Evolutionary conservation across 2,888 invertebrate genomes (phyloP), one percentile per base, ranked within the genome.

Genomic region (Dasysyrphus tricinctus): DNA sequence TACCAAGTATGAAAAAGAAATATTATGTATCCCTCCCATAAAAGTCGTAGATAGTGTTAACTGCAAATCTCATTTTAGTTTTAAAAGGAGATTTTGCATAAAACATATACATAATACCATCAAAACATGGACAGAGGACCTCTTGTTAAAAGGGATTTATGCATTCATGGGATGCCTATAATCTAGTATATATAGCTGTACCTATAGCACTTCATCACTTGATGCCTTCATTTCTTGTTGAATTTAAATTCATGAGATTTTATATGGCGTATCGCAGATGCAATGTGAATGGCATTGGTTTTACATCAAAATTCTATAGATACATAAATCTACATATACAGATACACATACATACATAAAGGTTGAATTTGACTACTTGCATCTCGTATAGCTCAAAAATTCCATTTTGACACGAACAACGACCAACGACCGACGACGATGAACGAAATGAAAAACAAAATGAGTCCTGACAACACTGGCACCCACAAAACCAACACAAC

Each of bases 171-270:
- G 47, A 65, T 47, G 49, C 47, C 65, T 65, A 47, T 32, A 11
- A 24, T n/a, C n/a, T 24, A 24, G 32, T 7, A n/a, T 5, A 32
- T 5, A 5, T 32, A 47, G 34, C 16, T 49, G 2, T 34, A 24
- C 24, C 24, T 24, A 3, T 19, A 32, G 37, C 67, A 67, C 42
- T 49, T 67, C 49, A 67, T 67, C 49, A 67, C 37, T 49, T 29
- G n/a, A n/a, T n/a, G 39, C n/a, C 39, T 11, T 56, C 39, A 56
- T 63, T 80, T 37, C 29, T 49, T 49, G 47, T 72, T 77, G 73
- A 59, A 78, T 86, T 81, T 78, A 81, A 75, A 86, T 86, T 78
- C 85, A 86, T 81, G 77, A 80, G 81, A 75, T 81, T 86, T 74
- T 49, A 70, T 59, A 70, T 59, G 19, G 24, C 39, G 12, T 69